Evolutionary conservation across 2,797 vertebrate genomes (phyloP).

Genomic region (Notolepis coatsorum): DNA sequence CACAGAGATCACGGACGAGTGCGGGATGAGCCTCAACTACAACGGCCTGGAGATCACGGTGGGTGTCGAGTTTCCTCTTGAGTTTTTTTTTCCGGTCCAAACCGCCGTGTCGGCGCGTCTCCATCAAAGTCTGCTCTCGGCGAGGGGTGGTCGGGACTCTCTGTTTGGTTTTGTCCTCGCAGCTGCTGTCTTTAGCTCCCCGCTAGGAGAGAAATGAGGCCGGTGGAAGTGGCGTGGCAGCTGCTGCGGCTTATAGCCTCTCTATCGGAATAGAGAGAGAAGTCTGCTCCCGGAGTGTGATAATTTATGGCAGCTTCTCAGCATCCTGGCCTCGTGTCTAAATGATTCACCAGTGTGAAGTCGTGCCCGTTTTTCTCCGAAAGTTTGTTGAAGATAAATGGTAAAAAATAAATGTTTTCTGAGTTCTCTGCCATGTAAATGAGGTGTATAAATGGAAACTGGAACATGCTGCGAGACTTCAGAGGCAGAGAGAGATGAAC

Average conservation of each 20-base stretch:
- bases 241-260: too few relatives aligned
- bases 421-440: not conserved
- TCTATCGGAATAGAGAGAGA: not conserved
- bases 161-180: not conserved
- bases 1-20: constrained; percentile 93
- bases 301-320: not conserved
- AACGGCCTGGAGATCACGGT: constrained; percentile 91
- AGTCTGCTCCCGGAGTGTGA: constrained; percentile 17
- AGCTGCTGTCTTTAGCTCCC: not conserved
- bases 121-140: not conserved
- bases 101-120: too few relatives aligned
- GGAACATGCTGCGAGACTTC: not conserved
- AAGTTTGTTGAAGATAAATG: not conserved
- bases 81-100: too few relatives aligned
- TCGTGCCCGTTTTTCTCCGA: constrained; percentile 18
- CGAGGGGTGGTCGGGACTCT: not conserved
- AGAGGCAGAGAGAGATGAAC: not conserved
- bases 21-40: constrained; percentile 93
- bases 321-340: constrained; percentile 8
- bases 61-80: constrained; percentile 16
- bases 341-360: constrained; percentile 41
- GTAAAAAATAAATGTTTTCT: not conserved
- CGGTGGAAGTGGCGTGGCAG: too few relatives aligned
- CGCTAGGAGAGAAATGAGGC: too few relatives aligned
- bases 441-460: constrained; percentile 28